phyloP scores from a whole-genome alignment of 2,888 invertebrate genomes.

The Ephialtes manifestator region DNA sequence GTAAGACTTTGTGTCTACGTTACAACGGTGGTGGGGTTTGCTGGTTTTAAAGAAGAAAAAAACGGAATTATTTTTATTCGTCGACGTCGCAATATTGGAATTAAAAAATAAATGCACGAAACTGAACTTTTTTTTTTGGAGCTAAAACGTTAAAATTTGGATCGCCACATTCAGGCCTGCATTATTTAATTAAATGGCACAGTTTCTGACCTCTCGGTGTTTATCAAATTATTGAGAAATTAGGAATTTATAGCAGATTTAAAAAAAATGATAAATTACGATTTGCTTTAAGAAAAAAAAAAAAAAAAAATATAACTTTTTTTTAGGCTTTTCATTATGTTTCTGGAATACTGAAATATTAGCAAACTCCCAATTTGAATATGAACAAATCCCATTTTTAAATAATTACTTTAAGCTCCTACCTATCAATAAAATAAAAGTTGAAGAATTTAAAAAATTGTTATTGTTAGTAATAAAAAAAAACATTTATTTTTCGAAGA shows the following conservation, averaged over 20 bases:
- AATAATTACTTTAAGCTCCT: too few relatives aligned
- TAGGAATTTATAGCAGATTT: not conserved
- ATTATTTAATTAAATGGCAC: not conserved
- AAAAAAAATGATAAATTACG: not conserved
- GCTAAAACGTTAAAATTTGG: not conserved
- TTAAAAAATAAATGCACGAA: conserved; percentile 13
- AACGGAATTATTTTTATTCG: not conserved
- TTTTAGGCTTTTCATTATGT: too few relatives aligned
- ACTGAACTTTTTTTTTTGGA: not conserved
- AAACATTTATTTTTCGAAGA: too few relatives aligned
- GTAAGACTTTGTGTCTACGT: conserved; percentile 79
- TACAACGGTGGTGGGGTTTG: conserved; percentile 76
- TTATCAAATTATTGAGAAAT: not conserved
- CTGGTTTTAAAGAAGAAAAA: not conserved
- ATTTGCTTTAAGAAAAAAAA: too few relatives aligned
- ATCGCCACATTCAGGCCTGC: too few relatives aligned
- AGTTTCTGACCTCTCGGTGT: not conserved
- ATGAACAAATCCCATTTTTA: too few relatives aligned
- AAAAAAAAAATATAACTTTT: too few relatives aligned
- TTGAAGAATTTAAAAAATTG: too few relatives aligned
- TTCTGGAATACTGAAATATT: too few relatives aligned
- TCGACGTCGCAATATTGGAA: not conserved
- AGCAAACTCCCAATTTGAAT: too few relatives aligned
- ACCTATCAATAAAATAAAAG: too few relatives aligned
- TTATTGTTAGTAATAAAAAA: too few relatives aligned